Percentiles rank a stretch among this genome's conserved stretches.
These are phyloP conservation scores for Siderastrea siderea DNA, from an alignment of 92 coral and sea anemone genomes.

Conservation along the genomic window DNA sequence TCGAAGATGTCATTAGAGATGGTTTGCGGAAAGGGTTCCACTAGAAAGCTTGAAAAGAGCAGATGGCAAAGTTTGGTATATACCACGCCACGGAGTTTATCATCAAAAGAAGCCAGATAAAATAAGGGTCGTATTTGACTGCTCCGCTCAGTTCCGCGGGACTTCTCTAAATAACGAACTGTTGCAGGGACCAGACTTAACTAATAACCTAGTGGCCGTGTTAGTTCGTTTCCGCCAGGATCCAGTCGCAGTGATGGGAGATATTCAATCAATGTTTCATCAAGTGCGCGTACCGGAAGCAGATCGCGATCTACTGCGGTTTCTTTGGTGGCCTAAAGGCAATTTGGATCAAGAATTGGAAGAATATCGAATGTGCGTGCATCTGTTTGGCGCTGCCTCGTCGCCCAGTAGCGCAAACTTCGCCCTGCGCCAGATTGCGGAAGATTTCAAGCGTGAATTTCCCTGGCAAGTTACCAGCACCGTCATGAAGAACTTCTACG, in stretches of 20 bases:
- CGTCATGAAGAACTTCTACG: constrained; percentile 52
- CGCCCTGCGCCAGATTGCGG: constrained; percentile 50
- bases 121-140: constrained; percentile 47
- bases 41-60: constrained; percentile 15
- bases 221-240: constrained; percentile 60
- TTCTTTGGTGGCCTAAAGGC: constrained; percentile 62
- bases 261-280: constrained; percentile 58
- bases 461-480: constrained; percentile 37
- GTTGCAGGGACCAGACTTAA: constrained; percentile 68
- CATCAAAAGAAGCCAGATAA: constrained; percentile 49
- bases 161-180: constrained; percentile 42
- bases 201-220: constrained; percentile 63
- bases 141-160: constrained; percentile 59
- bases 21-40: constrained; percentile 63
- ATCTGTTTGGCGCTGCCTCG: constrained; percentile 62
- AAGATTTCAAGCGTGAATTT: constrained; percentile 30
- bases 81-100: constrained; percentile 67
- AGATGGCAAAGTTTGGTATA: constrained; percentile 63
- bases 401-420: constrained; percentile 61
- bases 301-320: constrained; percentile 57
- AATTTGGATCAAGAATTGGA: constrained; percentile 41
- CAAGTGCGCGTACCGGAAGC: constrained; percentile 57
- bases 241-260: constrained; percentile 57
- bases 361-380: constrained; percentile 62
- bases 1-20: constrained; percentile 46